Evolutionary conservation across 2,113 vertebrate species (phyloP), one percentile per base, ranked within the genome.

Genomic region (Neodon shergylaensis): DNA sequence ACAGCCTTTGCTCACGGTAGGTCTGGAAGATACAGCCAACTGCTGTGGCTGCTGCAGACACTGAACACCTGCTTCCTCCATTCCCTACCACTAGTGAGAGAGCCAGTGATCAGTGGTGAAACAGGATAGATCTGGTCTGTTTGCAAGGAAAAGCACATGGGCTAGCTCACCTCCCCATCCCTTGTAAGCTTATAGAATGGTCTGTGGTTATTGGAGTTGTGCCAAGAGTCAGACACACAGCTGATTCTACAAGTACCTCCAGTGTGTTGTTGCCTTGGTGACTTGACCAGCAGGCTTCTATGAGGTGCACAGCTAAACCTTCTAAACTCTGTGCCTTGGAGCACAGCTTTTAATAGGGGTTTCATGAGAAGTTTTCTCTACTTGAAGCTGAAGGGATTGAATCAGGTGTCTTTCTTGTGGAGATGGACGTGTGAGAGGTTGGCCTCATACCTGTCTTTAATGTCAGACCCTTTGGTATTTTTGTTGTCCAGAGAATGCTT

Each of bases 191-290:
- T 70, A 7, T 26, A 66, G 68, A 44, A 65, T 3, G 10, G 14
- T 65, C 73, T 42, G 0, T 54, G 58, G 33, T 12, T 63, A 83
- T 2, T 74, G 66, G 54, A 17, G 28, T 74, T 42, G 2, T 79
- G 22, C 72, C 54, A 47, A 17, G 5, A 54, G 66, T 52, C 65
- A 5, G 17, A 22, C 19, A 36, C 26, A 1, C 22, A 47, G 44
- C 54, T 9, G 2, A 13, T 22, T 24, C 66, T 10, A 54, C n/a
- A n/a, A 16, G 3, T 52, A 16, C 49, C 72, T 33, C 65, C 21
- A 63, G 7, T 0, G 19, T n/a, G 39, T 44, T 26, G 16, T 44
- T 44, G 0, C 52, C 33, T 7, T 19, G 5, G 1, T 17, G 72
- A 39, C 61, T 22, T 49, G 63, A 36, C 3, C 26, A 49, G 74